These are phyloP conservation scores for Myiotriccus ornatus DNA, from an alignment of 2,797 vertebrate genomes.

Conservation along the genomic window DNA sequence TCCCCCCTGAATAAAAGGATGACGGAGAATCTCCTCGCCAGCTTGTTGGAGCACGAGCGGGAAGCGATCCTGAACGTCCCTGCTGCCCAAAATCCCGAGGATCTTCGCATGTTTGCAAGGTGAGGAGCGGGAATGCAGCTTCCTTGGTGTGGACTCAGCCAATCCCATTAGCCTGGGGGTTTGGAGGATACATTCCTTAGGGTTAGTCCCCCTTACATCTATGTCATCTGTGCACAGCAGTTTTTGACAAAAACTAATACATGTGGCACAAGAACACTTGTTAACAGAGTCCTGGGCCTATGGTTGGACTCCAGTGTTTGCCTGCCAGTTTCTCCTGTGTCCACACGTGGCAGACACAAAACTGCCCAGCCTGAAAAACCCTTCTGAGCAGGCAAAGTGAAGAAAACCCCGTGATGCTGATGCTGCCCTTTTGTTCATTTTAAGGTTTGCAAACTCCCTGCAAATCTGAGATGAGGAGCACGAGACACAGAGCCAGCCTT, in stretches of 20 bases:
- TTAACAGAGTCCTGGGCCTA: not conserved
- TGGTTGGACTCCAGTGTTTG: not conserved
- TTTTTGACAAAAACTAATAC: not conserved
- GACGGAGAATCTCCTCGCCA: conserved; percentile 93
- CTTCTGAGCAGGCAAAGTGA: not conserved
- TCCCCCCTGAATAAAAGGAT: conserved; percentile 94
- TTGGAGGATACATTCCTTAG: not conserved
- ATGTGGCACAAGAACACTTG: not conserved
- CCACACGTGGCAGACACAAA: not conserved
- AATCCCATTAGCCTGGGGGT: not conserved
- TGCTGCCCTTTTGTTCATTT: not conserved
- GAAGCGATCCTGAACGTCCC: conserved; percentile 91
- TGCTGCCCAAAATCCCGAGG: conserved; percentile 93
- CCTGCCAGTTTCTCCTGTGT: not conserved
- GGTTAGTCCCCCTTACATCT: not conserved
- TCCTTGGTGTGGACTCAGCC: not conserved
- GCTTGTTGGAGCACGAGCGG: conserved; percentile 89
- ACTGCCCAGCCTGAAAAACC: not conserved
- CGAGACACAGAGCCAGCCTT: not conserved
- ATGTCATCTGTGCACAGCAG: not conserved
- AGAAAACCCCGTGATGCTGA: not conserved
- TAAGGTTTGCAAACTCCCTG: not conserved
- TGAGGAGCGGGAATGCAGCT: not conserved
- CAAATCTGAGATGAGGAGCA: not conserved
- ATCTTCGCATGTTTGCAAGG: conserved; percentile 90